Conservation (phyloP, 2,113 vertebrate species). For the Brachypodius melanocephalos region DNA sequence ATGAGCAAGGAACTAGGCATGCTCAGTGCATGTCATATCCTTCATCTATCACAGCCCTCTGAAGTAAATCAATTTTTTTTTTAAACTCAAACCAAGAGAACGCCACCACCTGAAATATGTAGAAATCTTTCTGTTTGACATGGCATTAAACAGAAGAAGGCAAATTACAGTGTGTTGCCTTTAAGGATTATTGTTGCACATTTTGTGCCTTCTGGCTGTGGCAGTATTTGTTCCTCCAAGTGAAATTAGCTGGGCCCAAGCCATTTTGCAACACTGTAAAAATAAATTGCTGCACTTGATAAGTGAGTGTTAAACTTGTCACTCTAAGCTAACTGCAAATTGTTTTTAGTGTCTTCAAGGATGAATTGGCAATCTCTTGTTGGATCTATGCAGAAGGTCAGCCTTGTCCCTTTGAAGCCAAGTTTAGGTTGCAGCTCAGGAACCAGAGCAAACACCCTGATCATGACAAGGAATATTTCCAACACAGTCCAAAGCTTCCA, state of each 20-base stretch:
- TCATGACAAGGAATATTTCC: slow-evolving; percentile 47
- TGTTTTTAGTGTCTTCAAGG: slow-evolving; percentile 53
- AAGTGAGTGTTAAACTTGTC: slow-evolving; percentile 73
- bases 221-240: slow-evolving; percentile 63
- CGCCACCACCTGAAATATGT: slow-evolving; percentile 72
- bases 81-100: slow-evolving; percentile 74
- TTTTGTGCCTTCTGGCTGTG: slow-evolving; percentile 74
- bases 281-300: slow-evolving; percentile 72
- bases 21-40: slow-evolving; percentile 84
- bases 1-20: slow-evolving; percentile 80
- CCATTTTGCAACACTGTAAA: slow-evolving; percentile 72
- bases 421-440: slow-evolving; percentile 44
- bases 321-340: slow-evolving; percentile 59
- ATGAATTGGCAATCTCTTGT: slow-evolving; percentile 43
- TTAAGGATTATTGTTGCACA: slow-evolving; percentile 71
- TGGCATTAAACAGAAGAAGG: slow-evolving; percentile 73
- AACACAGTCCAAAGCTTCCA: not conserved
- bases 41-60: slow-evolving; percentile 82
- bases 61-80: slow-evolving; percentile 74
- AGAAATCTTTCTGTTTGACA: slow-evolving; percentile 78
- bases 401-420: slow-evolving; percentile 52
- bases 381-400: slow-evolving; percentile 17
- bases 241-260: slow-evolving; percentile 63
- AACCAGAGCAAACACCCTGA: slow-evolving; percentile 14
- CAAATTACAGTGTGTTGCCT: slow-evolving; percentile 54